These are phyloP conservation scores for Callaeas wilsoni DNA, from an alignment of 2,113 vertebrate genomes.

Conservation along the genomic window DNA sequence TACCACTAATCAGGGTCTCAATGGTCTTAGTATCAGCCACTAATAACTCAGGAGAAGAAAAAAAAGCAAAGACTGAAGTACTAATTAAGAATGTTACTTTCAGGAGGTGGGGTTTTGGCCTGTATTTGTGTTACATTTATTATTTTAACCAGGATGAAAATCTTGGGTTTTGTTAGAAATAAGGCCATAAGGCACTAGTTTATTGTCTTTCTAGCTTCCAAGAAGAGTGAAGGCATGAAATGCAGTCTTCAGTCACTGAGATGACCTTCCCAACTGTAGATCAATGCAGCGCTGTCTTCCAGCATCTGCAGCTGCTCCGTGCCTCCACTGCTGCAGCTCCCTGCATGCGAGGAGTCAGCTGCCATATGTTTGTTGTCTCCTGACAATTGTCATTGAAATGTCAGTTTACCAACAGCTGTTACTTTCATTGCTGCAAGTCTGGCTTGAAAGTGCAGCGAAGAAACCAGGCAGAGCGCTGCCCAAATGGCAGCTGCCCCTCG, in stretches of 20 bases:
- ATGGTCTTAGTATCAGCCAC: not conserved
- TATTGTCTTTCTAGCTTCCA: not conserved
- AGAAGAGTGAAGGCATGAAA: not conserved
- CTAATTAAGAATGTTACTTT: not conserved
- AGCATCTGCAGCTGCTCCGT: not conserved
- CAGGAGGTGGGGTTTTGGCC: not conserved
- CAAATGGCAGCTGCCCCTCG: accelerated
- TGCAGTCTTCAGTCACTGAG: not conserved
- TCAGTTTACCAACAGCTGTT: constrained; percentile 20
- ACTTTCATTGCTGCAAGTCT: not conserved
- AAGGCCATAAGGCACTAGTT: not conserved
- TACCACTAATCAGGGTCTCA: not conserved
- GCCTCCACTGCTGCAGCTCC: not conserved
- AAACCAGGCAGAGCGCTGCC: not conserved
- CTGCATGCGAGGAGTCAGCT: not conserved
- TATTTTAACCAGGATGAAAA: not conserved
- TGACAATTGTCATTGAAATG: constrained; percentile 28
- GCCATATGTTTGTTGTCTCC: not conserved
- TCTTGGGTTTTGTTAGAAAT: not conserved
- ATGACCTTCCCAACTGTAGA: not conserved
- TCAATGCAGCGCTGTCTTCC: not conserved
- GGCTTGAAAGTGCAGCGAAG: not conserved
- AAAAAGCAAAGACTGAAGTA: not conserved
- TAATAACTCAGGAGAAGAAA: not conserved
- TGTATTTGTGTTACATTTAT: not conserved